Evolutionary conservation across 2,113 vertebrate species (phyloP).

Genomic region (Zosterops hypoxanthus): DNA sequence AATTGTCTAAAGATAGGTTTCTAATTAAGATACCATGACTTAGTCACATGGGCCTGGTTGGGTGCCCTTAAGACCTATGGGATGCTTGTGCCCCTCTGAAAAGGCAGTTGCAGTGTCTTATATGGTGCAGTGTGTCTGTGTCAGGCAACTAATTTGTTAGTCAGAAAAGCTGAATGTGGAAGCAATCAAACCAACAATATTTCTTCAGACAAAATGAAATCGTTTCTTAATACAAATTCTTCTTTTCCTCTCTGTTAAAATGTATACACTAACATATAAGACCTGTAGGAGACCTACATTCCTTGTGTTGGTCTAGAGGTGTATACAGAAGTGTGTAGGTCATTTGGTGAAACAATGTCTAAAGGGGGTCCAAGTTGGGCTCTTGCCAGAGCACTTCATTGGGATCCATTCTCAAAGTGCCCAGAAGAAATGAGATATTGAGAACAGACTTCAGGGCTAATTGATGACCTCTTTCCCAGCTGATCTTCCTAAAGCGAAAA

Average conservation of each 20-base stretch:
- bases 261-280: background rate
- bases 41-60: background rate
- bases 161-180: background rate
- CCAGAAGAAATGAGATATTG: background rate
- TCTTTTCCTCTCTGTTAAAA: background rate
- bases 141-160: background rate
- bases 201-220: background rate
- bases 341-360: background rate
- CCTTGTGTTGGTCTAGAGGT: background rate
- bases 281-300: background rate
- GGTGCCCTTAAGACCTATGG: background rate
- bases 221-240: background rate
- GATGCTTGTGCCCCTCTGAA: background rate
- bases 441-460: background rate
- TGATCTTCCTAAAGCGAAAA: background rate
- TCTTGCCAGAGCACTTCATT: background rate
- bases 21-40: background rate
- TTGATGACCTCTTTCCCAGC: background rate
- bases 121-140: background rate
- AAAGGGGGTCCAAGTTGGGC: background rate
- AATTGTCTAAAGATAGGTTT: background rate
- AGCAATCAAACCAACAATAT: background rate
- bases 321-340: background rate
- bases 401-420: background rate
- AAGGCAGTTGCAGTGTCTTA: background rate